Evolutionary conservation across 1,140 invertebrate genomes (phyloP).

Genomic region (Sitobion miscanthi): DNA sequence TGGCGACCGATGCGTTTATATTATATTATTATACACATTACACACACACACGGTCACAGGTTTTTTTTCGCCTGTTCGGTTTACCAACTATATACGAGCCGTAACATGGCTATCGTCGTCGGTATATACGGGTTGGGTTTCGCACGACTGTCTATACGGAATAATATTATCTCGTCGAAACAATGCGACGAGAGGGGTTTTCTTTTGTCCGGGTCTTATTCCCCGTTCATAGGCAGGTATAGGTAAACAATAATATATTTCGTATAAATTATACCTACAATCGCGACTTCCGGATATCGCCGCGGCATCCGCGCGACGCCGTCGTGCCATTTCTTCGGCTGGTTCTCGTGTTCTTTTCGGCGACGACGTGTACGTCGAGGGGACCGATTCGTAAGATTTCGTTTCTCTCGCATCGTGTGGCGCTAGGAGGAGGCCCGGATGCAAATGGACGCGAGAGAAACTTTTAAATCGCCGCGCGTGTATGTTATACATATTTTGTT

Average conservation of each 20-base stretch:
- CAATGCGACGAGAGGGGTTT: neutral
- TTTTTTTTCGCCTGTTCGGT: neutral
- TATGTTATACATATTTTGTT: neutral
- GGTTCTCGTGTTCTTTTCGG: neutral
- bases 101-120: neutral
- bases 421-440: neutral
- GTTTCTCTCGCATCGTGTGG: neutral
- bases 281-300: neutral
- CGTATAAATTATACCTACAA: neutral
- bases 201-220: neutral
- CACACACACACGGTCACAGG: neutral
- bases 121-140: neutral
- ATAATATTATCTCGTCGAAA: neutral
- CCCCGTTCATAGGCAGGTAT: neutral
- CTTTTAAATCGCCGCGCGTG: neutral
- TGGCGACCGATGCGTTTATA: neutral
- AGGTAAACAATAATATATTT: neutral
- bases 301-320: too few species aligned
- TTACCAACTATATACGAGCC: neutral
- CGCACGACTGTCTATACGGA: constrained; percentile 15
- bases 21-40: neutral
- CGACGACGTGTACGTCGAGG: neutral
- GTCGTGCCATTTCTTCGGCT: neutral
- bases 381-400: neutral
- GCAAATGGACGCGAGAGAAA: neutral